Conservation (phyloP, 2,113 vertebrate species). For the Columbina picui region DNA sequence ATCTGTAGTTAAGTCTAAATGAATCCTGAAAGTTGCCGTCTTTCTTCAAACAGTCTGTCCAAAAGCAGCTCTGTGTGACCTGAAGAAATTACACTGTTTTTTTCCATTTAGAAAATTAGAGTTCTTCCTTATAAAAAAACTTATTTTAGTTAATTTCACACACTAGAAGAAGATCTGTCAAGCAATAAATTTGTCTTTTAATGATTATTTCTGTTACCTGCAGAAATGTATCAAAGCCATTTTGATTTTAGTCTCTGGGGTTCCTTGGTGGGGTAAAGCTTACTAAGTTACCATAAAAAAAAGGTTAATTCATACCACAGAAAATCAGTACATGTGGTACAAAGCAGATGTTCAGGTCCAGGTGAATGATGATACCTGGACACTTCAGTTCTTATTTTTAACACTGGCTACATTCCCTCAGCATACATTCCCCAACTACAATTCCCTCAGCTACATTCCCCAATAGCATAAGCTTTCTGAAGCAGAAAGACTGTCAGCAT, state of each 20-base stretch:
- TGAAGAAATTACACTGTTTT: background rate
- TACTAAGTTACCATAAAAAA: background rate
- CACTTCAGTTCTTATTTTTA: background rate
- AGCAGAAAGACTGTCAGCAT: constrained; percentile 35
- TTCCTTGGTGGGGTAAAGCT: background rate
- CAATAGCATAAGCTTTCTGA: constrained; percentile 4
- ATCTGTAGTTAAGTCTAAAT: constrained; percentile 32
- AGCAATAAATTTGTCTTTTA: background rate
- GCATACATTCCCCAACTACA: too few relatives aligned
- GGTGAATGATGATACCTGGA: background rate
- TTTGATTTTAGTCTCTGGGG: background rate
- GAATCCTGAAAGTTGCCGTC: background rate
- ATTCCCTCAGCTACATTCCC: too few relatives aligned
- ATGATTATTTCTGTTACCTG: background rate
- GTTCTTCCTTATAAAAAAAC: background rate
- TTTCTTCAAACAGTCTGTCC: background rate
- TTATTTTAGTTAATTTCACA: background rate
- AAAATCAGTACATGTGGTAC: background rate
- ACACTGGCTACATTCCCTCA: background rate
- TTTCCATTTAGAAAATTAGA: background rate
- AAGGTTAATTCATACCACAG: background rate
- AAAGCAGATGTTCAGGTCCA: background rate
- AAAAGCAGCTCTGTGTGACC: background rate
- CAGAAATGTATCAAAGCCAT: background rate
- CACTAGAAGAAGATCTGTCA: background rate